A percentile compares a stretch with the other conserved stretches of the same genome.
These are phyloP conservation scores for Leptinotarsa lineolata DNA, from an alignment of 1,140 invertebrate genomes.

Conservation along the genomic window DNA sequence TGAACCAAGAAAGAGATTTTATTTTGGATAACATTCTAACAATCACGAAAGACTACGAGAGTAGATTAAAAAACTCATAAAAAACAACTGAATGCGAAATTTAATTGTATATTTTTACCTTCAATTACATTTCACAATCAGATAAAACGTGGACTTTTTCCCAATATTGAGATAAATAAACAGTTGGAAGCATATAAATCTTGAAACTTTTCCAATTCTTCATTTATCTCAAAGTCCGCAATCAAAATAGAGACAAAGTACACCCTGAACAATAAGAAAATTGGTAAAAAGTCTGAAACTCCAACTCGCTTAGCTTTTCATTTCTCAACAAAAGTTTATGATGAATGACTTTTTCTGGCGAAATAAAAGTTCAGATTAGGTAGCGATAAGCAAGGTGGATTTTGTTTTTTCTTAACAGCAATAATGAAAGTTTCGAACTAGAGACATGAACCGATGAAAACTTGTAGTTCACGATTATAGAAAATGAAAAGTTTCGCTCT, in stretches of 20 bases:
- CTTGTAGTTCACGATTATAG: not conserved
- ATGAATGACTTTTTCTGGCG: not conserved
- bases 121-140: no score
- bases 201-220: not conserved
- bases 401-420: not conserved
- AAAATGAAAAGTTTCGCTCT: not conserved
- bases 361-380: not conserved
- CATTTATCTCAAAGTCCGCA: not conserved
- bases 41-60: no score
- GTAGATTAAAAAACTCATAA: no score
- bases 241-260: not conserved
- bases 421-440: not conserved
- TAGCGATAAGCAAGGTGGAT: not conserved
- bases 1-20: no score
- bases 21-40: no score
- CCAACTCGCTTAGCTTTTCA: not conserved
- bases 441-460: not conserved
- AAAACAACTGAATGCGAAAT: no score
- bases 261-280: not conserved
- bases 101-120: no score
- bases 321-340: conserved; percentile 1
- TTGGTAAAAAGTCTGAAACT: not conserved
- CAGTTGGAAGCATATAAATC: not conserved
- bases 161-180: not conserved
- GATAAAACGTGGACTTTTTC: not conserved